Percentiles rank a stretch among this genome's conserved stretches.
phyloP scores from a whole-genome alignment of 2,888 invertebrate species.

The Graphium colonna region DNA sequence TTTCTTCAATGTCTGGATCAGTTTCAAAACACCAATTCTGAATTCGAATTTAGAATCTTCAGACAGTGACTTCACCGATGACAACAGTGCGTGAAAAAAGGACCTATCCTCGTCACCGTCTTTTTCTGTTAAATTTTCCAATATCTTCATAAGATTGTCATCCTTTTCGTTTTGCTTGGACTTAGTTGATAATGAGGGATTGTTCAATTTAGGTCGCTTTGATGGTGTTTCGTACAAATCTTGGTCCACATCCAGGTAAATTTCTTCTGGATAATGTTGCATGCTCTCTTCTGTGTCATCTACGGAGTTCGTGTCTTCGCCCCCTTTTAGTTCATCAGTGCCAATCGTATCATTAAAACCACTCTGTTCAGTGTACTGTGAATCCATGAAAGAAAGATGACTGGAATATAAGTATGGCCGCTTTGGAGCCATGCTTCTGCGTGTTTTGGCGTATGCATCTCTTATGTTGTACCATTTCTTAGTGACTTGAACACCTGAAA shows the following conservation, averaged over 20 bases:
- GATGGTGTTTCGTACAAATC: slow-evolving; percentile 5
- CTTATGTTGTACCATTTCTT: slow-evolving; percentile 52
- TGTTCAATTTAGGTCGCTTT: neutral
- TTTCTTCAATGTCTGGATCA: slow-evolving; percentile 1
- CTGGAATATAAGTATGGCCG: slow-evolving; percentile 50
- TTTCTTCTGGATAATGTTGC: neutral
- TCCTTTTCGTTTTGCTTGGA: slow-evolving; percentile 14
- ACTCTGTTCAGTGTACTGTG: neutral
- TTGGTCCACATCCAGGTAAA: neutral
- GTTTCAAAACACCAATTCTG: slow-evolving; percentile 53
- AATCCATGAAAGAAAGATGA: slow-evolving; percentile 47
- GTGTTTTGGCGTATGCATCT: slow-evolving; percentile 49
- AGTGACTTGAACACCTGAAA: slow-evolving; percentile 43
- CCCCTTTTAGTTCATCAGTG: neutral
- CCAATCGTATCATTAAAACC: neutral
- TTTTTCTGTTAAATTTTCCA: slow-evolving; percentile 49
- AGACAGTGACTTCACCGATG: slow-evolving; percentile 49
- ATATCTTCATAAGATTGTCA: slow-evolving; percentile 40
- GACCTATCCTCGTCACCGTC: slow-evolving; percentile 63
- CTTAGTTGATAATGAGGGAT: too few relatives aligned
- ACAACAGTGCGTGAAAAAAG: slow-evolving; percentile 59
- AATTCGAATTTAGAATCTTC: slow-evolving; percentile 52
- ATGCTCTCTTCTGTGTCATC: slow-evolving; percentile 30
- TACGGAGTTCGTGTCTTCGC: slow-evolving; percentile 24
- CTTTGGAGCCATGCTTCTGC: slow-evolving; percentile 26